These are phyloP conservation scores for Mesoligia furuncula DNA, from an alignment of 2,888 invertebrate species.

Conservation along the genomic window DNA sequence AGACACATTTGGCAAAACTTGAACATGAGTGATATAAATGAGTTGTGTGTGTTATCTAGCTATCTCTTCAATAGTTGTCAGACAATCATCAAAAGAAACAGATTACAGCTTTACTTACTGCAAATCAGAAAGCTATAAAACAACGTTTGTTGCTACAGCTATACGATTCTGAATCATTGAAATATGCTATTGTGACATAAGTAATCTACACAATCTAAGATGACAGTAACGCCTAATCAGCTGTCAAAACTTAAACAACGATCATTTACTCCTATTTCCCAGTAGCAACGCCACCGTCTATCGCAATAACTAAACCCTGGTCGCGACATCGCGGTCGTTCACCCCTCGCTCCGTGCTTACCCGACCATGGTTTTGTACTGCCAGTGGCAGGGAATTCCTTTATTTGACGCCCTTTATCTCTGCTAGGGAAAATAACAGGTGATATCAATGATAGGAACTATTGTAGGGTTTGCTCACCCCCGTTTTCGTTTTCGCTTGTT, in stretches of 20 bases:
- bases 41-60: not conserved
- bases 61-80: not conserved
- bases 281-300: conserved; percentile 4
- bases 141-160: not conserved
- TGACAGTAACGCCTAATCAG: not conserved
- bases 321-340: conserved; percentile 60
- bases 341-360: conserved; percentile 53
- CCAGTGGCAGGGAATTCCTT: conserved; percentile 45
- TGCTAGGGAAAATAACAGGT: conserved; percentile 28
- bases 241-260: not conserved
- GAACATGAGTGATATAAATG: not conserved
- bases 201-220: not conserved
- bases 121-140: not conserved
- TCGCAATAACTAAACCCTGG: conserved; percentile 32
- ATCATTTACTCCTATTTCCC: not conserved
- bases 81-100: no score
- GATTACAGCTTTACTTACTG: not conserved
- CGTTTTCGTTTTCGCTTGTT: not conserved
- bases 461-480: not conserved
- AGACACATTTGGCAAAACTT: not conserved
- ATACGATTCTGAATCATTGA: not conserved
- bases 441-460: conserved; percentile 3
- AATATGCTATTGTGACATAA: not conserved
- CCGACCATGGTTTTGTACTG: conserved; percentile 41
- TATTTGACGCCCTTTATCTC: conserved; percentile 41